A percentile compares a stretch with the other conserved stretches of the same genome.
phyloP scores from a whole-genome alignment of 2,113 vertebrate species.

The Bos javanicus region DNA sequence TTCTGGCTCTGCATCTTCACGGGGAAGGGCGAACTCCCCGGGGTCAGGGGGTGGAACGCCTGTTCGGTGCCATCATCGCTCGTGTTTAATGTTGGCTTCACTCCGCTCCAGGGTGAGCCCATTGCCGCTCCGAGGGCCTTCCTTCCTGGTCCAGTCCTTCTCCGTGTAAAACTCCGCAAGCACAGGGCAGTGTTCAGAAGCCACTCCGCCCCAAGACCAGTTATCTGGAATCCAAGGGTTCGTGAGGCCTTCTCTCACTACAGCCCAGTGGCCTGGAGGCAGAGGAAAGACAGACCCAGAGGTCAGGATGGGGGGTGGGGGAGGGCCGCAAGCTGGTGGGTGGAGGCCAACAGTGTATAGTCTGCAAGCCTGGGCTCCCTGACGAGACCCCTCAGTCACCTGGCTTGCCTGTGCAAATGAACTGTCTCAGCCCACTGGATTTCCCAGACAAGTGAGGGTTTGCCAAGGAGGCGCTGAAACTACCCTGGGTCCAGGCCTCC shows the following conservation, averaged over 20 bases:
- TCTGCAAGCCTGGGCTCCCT: background rate
- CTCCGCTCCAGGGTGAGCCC: constrained; percentile 84
- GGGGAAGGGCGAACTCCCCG: fast-evolving
- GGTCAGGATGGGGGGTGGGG: background rate
- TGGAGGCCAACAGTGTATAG: fast-evolving
- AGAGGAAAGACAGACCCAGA: background rate
- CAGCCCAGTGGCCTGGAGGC: constrained; percentile 88
- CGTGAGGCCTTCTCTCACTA: constrained; percentile 93
- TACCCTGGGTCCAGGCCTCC: background rate
- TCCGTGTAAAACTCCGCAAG: constrained; percentile 89
- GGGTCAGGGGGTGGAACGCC: background rate
- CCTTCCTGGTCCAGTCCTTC: constrained; percentile 85
- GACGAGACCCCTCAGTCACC: background rate
- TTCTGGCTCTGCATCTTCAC: fast-evolving
- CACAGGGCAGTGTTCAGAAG: constrained; percentile 93
- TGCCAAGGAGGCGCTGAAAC: fast-evolving
- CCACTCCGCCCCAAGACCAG: constrained; percentile 98
- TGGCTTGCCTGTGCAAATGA: background rate
- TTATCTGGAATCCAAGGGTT: constrained; percentile 98
- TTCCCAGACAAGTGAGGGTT: background rate
- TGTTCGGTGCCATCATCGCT: constrained; percentile 84
- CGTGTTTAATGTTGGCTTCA: constrained; percentile 86
- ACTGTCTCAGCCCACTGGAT: fast-evolving
- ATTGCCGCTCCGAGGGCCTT: constrained; percentile 77
- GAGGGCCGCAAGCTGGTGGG: fast-evolving